Percentiles rank a stretch among this genome's conserved stretches.
Conservation (phyloP, 2,888 invertebrate genomes). For the Mesorhabditis belari region DNA sequence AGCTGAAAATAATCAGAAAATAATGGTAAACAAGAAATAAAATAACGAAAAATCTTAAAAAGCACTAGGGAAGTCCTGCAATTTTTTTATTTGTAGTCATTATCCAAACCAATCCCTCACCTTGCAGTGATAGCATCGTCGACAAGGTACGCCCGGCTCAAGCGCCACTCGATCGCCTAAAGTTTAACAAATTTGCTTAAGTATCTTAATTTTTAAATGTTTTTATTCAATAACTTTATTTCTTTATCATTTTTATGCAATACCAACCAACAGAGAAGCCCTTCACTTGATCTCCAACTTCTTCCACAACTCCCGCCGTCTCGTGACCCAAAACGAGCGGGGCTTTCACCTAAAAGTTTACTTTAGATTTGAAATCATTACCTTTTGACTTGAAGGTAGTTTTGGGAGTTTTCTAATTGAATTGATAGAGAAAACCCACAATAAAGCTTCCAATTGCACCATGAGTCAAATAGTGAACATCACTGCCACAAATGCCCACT, state of each 20-base stretch:
- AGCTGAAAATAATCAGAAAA: slow-evolving; percentile 25
- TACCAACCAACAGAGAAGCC: slow-evolving; percentile 14
- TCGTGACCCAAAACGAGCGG: slow-evolving; percentile 96
- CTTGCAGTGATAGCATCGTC: slow-evolving; percentile 77
- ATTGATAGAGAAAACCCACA: slow-evolving; percentile 61
- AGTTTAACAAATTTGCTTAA: background rate
- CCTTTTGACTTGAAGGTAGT: too few species aligned
- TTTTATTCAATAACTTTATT: slow-evolving; percentile 61
- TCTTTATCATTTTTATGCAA: too few species aligned
- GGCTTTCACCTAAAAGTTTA: slow-evolving; percentile 41
- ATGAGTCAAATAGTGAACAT: slow-evolving; percentile 81
- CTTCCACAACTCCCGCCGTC: slow-evolving; percentile 63
- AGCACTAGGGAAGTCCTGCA: background rate
- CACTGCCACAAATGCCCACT: slow-evolving; percentile 91
- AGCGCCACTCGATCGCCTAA: slow-evolving; percentile 36
- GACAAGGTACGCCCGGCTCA: slow-evolving; percentile 74
- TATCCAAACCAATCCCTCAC: slow-evolving; percentile 26
- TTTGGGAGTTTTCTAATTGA: too few species aligned
- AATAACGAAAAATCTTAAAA: background rate
- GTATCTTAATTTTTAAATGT: background rate
- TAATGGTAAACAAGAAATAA: background rate
- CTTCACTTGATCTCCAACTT: slow-evolving; percentile 64
- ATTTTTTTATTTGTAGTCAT: background rate
- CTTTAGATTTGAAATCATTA: background rate
- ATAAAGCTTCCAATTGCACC: slow-evolving; percentile 82